A percentile compares a stretch with the other conserved stretches of the same genome.
Evolutionary conservation across 2,113 vertebrate species (phyloP).

Genomic region (Rissa tridactyla): DNA sequence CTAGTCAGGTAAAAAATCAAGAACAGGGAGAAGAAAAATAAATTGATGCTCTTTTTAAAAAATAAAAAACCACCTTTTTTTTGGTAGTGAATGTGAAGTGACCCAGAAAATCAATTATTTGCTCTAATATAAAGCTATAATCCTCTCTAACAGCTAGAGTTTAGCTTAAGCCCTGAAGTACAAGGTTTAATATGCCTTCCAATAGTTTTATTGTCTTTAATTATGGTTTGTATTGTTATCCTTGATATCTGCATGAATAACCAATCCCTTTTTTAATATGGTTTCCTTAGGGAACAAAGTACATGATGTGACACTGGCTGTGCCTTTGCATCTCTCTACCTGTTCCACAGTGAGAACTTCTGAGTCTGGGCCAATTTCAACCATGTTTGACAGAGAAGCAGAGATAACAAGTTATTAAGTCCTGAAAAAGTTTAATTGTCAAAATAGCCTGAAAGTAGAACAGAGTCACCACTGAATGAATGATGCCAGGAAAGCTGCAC

Average conservation of each 20-base stretch:
- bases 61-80: background rate
- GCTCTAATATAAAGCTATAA: constrained; percentile 6
- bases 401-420: background rate
- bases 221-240: background rate
- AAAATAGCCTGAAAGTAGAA: background rate
- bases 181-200: constrained; percentile 9
- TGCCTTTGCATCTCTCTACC: background rate
- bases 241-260: background rate
- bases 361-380: background rate
- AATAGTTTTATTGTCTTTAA: constrained; percentile 14
- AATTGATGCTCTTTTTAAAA: background rate
- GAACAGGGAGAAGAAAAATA: background rate
- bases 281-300: background rate
- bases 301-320: background rate
- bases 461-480: background rate
- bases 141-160: constrained; percentile 2
- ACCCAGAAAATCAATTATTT: constrained; percentile 50
- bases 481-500: background rate
- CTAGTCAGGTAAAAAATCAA: background rate
- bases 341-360: background rate
- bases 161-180: constrained; percentile 20
- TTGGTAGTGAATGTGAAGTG: background rate
- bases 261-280: background rate
- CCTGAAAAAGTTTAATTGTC: background rate
- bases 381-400: background rate